Conservation (phyloP, 2,797 vertebrate genomes). For the Pygocentrus nattereri region DNA sequence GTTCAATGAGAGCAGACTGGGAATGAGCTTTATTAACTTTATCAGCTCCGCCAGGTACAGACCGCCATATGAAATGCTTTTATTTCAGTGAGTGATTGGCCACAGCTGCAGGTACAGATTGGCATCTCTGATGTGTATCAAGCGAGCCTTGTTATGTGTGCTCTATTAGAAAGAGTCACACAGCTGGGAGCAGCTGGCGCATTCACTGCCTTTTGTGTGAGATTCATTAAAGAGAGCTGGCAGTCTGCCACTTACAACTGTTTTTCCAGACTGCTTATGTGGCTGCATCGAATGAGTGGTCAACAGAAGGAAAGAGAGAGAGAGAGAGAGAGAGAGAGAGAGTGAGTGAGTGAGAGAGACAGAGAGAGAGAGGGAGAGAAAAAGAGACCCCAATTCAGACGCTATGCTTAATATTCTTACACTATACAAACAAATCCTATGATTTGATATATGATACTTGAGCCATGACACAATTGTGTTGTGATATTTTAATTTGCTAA, state of each 20-base stretch:
- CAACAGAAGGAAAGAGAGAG: not conserved
- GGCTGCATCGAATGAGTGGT: slow-evolving; percentile 18
- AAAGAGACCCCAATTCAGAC: no score
- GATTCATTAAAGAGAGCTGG: slow-evolving; percentile 31
- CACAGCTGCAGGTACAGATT: slow-evolving; percentile 24
- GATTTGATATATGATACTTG: no score
- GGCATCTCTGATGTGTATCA: not conserved
- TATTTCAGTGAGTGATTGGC: not conserved
- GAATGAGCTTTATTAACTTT: not conserved
- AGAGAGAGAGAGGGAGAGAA: no score
- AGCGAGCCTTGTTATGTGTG: slow-evolving; percentile 22
- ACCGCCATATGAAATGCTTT: not conserved
- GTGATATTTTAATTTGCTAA: no score
- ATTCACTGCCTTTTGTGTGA: slow-evolving; percentile 20
- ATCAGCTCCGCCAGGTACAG: not conserved
- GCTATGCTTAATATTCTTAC: not conserved
- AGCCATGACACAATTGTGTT: no score
- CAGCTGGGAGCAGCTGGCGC: slow-evolving; percentile 31
- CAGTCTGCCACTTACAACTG: slow-evolving; percentile 21
- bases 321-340: no score
- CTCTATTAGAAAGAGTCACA: slow-evolving; percentile 2
- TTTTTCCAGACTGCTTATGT: not conserved
- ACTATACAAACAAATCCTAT: not conserved
- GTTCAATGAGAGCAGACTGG: not conserved
- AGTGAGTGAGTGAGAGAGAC: no score